Evolutionary conservation across 35 echinoderm and acorn worm genomes (phyloP), one percentile per base, ranked within the genome.

Genomic region (Apostichopus parvimensis): DNA sequence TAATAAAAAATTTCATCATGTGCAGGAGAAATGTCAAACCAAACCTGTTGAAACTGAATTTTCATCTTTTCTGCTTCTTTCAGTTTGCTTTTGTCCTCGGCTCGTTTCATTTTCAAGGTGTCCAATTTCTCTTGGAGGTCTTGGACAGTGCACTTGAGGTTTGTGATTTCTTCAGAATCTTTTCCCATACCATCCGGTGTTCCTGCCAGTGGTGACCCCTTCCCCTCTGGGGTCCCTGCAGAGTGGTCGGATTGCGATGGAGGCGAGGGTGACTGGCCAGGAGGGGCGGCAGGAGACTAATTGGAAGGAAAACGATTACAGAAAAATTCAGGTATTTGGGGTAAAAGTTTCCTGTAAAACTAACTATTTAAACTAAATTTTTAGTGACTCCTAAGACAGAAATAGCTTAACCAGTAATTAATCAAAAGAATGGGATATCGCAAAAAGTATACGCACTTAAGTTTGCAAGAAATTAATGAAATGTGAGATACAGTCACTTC

Each of bases 31-130:
- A 20, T 75, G 71, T 75, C 6, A 75, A 56, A 59, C 55, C 9
- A 13, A 13, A 93, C 93, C 93, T 94, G 93, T 77, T 94, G 93
- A 28, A 86, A 61, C 82, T 92, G 89, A 53, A 95, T 92, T 70
- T 73, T 95, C 93, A 99, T 93, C 84, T 98, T 98, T 84, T 99
- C 97, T 54, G 92, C 93, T 23, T 99, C 97, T 83, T 96, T 99
- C 24, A 99, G 87, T 77, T 94, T 96, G 58, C 61, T 77, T 56
- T 95, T 94, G 82, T 99, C 97, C 61, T 99, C 97, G 10, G 93
- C 95, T 82, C 97, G 45, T 73, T 96, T 96, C 82, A 99, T 91
- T 60, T 91, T 94, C 73, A 99, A 57, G 28, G 97, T 99, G 17
- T 99, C 95, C 79, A 99, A 56, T 79, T 99, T 99, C 89, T 99